These are phyloP conservation scores for Scaptodrosophila lebanonensis DNA, from an alignment of 1,140 invertebrate species.

Conservation along the genomic window DNA sequence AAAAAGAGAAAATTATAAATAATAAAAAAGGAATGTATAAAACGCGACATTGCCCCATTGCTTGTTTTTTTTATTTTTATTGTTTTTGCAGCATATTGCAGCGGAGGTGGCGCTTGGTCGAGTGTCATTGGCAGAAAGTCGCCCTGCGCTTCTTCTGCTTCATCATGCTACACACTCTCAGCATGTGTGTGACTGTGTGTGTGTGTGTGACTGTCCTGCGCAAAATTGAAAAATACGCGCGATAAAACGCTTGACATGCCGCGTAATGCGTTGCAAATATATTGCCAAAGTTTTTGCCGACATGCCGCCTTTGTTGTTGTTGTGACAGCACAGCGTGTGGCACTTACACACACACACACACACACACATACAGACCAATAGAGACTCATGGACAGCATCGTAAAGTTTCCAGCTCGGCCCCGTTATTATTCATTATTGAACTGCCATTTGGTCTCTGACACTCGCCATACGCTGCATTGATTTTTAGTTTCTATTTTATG, in stretches of 20 bases:
- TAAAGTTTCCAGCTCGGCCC: conserved; percentile 64
- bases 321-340: conserved; percentile 58
- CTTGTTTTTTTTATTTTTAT: conserved; percentile 54
- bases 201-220: background rate
- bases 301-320: conserved; percentile 23
- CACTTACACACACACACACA: conserved; percentile 20
- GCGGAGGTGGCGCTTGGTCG: conserved; percentile 20
- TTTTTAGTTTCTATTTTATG: conserved; percentile 32
- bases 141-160: conserved; percentile 21
- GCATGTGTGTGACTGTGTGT: background rate
- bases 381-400: background rate
- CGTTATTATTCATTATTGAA: conserved; percentile 74
- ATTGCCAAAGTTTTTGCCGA: conserved; percentile 63
- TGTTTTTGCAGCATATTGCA: conserved; percentile 64
- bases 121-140: conserved; percentile 44
- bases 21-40: conserved; percentile 6
- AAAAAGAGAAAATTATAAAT: conserved; percentile 8
- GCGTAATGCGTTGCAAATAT: conserved; percentile 74
- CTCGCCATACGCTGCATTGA: conserved; percentile 64
- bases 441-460: conserved; percentile 69
- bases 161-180: conserved; percentile 6
- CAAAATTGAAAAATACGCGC: conserved; percentile 74
- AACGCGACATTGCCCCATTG: conserved; percentile 22
- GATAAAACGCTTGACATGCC: conserved; percentile 75
- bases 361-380: background rate